Conservation (phyloP, 2,888 invertebrate genomes). For the Augochlorella aurata region DNA sequence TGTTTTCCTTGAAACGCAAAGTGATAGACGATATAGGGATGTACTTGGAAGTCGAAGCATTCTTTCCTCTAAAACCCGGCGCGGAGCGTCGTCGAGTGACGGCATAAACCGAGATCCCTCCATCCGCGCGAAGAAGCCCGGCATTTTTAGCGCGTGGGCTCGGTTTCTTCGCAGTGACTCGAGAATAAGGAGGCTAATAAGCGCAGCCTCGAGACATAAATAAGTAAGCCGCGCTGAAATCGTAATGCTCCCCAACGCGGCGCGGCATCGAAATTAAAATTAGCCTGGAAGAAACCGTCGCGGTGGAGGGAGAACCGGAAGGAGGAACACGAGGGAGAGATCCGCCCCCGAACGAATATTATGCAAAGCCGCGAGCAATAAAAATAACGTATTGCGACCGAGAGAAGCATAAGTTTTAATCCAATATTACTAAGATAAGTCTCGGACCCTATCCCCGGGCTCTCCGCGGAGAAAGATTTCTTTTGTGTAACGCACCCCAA, state of each 20-base stretch:
- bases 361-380: conserved; percentile 82
- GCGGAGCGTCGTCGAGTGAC: no score
- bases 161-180: background rate
- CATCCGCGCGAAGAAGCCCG: background rate
- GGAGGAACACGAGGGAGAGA: conserved; percentile 35
- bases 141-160: conserved; percentile 2
- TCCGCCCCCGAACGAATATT: conserved; percentile 74
- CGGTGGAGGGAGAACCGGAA: conserved; percentile 40
- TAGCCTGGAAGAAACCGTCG: conserved; percentile 70
- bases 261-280: conserved; percentile 81
- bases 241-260: conserved; percentile 71
- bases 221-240: conserved; percentile 76
- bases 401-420: conserved; percentile 82
- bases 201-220: conserved; percentile 63
- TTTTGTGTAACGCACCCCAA: conserved; percentile 80
- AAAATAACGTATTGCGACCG: conserved; percentile 82
- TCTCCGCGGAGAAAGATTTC: conserved; percentile 76
- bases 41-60: no score
- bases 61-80: no score
- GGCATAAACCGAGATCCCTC: no score
- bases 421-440: conserved; percentile 82
- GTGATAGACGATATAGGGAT: no score
- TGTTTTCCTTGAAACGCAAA: no score
- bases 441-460: conserved; percentile 63
- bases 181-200: conserved; percentile 61